Evolutionary conservation across 2,797 vertebrate species (phyloP), one percentile per base, ranked within the genome.

Genomic region (Chaenodraco wilsoni): DNA sequence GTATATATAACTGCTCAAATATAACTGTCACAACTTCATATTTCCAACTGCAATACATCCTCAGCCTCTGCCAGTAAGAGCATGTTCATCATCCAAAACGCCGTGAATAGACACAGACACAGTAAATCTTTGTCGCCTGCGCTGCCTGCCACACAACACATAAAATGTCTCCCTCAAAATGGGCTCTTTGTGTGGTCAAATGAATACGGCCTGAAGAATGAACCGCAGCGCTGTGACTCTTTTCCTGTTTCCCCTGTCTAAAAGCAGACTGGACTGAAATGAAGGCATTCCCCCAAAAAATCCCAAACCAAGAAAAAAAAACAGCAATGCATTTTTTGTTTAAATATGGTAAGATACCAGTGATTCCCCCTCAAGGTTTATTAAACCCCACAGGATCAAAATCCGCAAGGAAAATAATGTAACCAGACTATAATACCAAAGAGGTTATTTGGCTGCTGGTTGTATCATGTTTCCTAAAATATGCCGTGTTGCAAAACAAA

Each of bases 151-250:
- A 76, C 89, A 88, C 79, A 85, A 89, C 89, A 89, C 88, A 90
- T 92, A 93, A 93, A 93, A 87, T 84, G 83, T 84, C 85, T 89
- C 85, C 87, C 82, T 91, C 82, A 90, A 91, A 92, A 92, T 90
- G 86, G 88, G 85, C 90, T 90, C 91, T 92, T 89, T 94, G 93
- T 94, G 93, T 93, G 93, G 92, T 91, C 92, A 92, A 89, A 85
- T 84, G 89, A 89, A 89, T 89, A 91, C 82, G 88, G 87, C 83
- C 82, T 50, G 67, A 92, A 94, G 93, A 94, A 92, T 87, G 88
- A 90, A 88, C 90, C 87, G 13, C 91, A 92, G 90, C 83, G 50
- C 87, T 80, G 84, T 86, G 85, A 80, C 85, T 90, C 85, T 87
- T 90, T 94, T 94, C 94, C 93, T 93, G 94, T 92, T 92, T 91